A percentile compares a stretch with the other conserved stretches of the same genome.
Conservation (phyloP, 2,888 invertebrate species). For the Malthinus flaveolus region DNA sequence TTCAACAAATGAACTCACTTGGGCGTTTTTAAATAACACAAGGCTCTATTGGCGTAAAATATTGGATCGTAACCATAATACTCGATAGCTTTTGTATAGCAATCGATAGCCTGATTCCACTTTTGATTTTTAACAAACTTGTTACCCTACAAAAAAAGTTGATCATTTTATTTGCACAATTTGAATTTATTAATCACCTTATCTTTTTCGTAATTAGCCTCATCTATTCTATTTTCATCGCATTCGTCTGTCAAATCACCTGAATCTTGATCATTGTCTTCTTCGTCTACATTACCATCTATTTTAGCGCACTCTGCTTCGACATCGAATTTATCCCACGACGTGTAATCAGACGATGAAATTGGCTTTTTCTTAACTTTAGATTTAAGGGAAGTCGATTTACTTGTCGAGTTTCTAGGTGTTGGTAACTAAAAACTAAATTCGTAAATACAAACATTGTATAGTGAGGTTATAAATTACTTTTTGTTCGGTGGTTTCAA, state of each 20-base stretch:
- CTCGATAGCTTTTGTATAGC: slow-evolving; percentile 87
- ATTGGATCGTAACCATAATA: slow-evolving; percentile 77
- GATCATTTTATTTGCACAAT: slow-evolving; percentile 4
- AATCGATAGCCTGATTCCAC: slow-evolving; percentile 83
- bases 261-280: slow-evolving; percentile 51
- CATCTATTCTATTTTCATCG: slow-evolving; percentile 61
- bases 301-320: slow-evolving; percentile 68
- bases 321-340: slow-evolving; percentile 82
- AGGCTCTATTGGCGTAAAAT: slow-evolving; percentile 84
- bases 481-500: slow-evolving; percentile 58
- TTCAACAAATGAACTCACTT: slow-evolving; percentile 59
- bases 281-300: slow-evolving; percentile 56
- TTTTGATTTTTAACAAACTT: slow-evolving; percentile 74
- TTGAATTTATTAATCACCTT: slow-evolving; percentile 52
- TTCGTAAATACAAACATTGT: neutral
- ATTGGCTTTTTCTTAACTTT: slow-evolving; percentile 54
- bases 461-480: slow-evolving; percentile 34
- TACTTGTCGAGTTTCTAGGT: slow-evolving; percentile 39
- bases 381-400: slow-evolving; percentile 38
- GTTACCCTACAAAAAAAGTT: slow-evolving; percentile 69
- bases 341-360: slow-evolving; percentile 65
- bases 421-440: slow-evolving; percentile 47
- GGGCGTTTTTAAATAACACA: slow-evolving; percentile 81
- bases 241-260: slow-evolving; percentile 57
- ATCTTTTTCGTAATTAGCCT: slow-evolving; percentile 72